Percentiles rank a stretch among this genome's conserved stretches.
These are phyloP conservation scores for Clarias laeviceps DNA, from an alignment of 2,797 vertebrate genomes.

Conservation along the genomic window DNA sequence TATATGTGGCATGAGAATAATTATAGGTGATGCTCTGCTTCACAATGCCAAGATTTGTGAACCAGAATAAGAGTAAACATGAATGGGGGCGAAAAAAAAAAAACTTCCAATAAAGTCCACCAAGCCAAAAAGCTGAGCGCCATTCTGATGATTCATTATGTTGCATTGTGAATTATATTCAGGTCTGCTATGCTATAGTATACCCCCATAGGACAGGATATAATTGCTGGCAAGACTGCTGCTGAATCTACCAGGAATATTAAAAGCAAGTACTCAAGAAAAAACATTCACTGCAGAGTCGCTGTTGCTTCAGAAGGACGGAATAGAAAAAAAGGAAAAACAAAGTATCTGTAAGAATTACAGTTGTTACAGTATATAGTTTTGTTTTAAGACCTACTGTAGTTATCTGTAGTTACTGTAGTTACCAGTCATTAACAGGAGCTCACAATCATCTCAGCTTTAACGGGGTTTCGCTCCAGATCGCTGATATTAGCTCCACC, in stretches of 20 bases:
- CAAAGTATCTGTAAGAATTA: not conserved
- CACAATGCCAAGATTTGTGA: not conserved
- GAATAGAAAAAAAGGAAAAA: not conserved
- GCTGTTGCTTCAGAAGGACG: not conserved
- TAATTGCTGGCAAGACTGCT: not conserved
- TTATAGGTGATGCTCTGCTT: not conserved
- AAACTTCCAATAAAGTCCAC: not conserved
- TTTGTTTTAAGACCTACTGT: constrained; percentile 4
- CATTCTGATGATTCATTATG: not conserved
- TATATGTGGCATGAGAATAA: not conserved
- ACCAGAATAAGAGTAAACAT: constrained; percentile 11
- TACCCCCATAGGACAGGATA: not conserved
- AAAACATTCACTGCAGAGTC: not conserved
- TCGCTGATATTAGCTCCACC: not conserved
- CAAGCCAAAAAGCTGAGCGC: not conserved
- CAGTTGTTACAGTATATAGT: not conserved
- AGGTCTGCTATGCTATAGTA: not conserved
- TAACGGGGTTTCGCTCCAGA: not conserved
- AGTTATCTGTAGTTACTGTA: constrained; percentile 9
- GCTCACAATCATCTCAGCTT: not conserved
- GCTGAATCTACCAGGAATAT: constrained; percentile 17
- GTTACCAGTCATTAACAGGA: not conserved
- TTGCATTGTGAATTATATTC: not conserved
- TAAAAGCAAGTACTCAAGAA: not conserved
- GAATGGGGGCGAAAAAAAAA: not conserved